A percentile compares a stretch with the other conserved stretches of the same genome.
These are phyloP conservation scores for Oryzias celebensis DNA, from an alignment of 2,113 vertebrate genomes.

Conservation along the genomic window DNA sequence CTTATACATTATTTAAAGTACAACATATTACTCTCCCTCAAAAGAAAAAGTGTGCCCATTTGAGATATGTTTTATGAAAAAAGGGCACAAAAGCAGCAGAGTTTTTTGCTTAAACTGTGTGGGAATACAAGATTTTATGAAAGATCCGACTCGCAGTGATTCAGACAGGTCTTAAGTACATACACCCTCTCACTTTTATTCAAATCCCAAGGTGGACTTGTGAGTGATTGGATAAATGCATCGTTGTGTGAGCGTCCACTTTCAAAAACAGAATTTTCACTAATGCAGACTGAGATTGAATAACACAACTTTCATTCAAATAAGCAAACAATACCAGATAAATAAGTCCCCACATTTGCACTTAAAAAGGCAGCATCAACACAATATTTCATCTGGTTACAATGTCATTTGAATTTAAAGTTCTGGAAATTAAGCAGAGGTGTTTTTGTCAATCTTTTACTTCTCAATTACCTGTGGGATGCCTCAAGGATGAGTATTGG, in stretches of 20 bases:
- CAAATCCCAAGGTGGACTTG: conserved; percentile 9
- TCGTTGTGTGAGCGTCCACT: conserved; percentile 8
- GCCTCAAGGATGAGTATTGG: too few relatives aligned
- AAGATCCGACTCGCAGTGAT: conserved; percentile 9
- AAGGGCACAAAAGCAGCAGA: conserved; percentile 15
- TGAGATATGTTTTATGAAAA: conserved; percentile 41
- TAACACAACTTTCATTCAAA: too few relatives aligned
- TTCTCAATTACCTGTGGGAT: too few relatives aligned
- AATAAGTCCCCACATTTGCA: too few relatives aligned
- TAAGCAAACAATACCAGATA: too few relatives aligned
- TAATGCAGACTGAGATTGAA: too few relatives aligned
- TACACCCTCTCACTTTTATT: conserved; percentile 10
- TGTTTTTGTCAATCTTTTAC: too few relatives aligned
- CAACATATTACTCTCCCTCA: conserved; percentile 62
- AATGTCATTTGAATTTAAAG: too few relatives aligned
- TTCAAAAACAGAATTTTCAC: too few relatives aligned
- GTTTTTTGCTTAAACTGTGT: conserved; percentile 10
- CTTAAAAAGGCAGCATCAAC: too few relatives aligned
- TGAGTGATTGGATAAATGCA: conserved; percentile 24
- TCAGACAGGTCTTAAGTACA: background rate
- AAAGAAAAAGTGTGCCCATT: conserved; percentile 46
- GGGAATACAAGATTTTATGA: background rate
- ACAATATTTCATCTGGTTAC: too few relatives aligned
- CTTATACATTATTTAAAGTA: conserved; percentile 66
- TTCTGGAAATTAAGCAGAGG: too few relatives aligned